These are phyloP conservation scores for Pseudococcus viburni DNA, from an alignment of 2,888 invertebrate species.

Conservation along the genomic window DNA sequence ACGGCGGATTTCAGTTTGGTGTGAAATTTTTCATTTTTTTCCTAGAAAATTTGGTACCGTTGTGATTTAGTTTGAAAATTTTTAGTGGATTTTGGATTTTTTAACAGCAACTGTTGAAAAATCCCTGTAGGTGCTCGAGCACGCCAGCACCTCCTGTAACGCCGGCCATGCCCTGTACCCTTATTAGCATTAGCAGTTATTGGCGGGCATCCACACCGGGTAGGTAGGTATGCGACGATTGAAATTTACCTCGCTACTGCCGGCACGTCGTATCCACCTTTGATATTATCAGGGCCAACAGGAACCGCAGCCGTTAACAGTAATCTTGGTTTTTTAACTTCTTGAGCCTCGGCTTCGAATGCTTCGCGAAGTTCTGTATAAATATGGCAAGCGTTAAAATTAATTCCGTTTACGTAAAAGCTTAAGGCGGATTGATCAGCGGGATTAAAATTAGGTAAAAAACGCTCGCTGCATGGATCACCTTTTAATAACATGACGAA, in stretches of 20 bases:
- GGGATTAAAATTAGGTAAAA: background rate
- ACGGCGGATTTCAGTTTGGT: no score
- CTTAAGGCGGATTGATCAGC: background rate
- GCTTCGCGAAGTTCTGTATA: conserved; percentile 87
- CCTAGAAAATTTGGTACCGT: no score
- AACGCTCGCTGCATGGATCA: conserved; percentile 71
- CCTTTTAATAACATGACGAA: conserved; percentile 90
- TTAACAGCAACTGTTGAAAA: no score
- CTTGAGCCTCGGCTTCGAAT: conserved; percentile 94
- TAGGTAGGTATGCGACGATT: no score
- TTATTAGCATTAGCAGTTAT: no score
- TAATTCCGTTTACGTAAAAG: background rate
- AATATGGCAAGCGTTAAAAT: background rate
- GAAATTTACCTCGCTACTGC: conserved; percentile 83
- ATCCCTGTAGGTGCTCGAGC: no score
- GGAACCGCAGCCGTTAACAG: conserved; percentile 92
- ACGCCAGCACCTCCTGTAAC: no score
- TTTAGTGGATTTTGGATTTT: no score
- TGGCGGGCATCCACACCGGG: no score
- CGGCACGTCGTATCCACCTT: conserved; percentile 92
- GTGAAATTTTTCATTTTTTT: no score
- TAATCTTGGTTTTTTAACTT: conserved; percentile 86
- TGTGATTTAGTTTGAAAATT: no score
- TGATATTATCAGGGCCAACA: conserved; percentile 93
- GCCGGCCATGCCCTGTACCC: no score